These are phyloP conservation scores for Chlorospingus flavigularis DNA, from an alignment of 2,797 vertebrate genomes.

Conservation along the genomic window DNA sequence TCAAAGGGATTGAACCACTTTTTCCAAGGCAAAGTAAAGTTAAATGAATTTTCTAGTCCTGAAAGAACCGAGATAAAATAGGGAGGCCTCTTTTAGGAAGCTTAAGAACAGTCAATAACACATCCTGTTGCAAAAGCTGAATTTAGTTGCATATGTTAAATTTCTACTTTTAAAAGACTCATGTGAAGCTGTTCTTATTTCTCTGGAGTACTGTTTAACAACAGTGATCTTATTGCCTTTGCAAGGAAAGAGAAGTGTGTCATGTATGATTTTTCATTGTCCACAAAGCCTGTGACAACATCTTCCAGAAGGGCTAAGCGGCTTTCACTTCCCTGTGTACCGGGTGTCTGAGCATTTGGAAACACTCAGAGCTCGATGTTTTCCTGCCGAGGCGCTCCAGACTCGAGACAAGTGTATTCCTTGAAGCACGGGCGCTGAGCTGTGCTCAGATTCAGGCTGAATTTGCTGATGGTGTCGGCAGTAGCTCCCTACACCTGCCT, in stretches of 20 bases:
- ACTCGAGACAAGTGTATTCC: not conserved
- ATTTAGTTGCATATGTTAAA: not conserved
- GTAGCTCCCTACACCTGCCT: not conserved
- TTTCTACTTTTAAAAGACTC: not conserved
- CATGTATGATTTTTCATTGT: not conserved
- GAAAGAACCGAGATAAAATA: not conserved
- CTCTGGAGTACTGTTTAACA: not conserved
- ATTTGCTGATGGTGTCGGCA: not conserved
- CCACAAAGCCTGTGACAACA: accelerated
- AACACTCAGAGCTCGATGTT: not conserved
- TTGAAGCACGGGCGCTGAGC: accelerated
- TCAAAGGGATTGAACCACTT: not conserved
- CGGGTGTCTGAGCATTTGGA: not conserved
- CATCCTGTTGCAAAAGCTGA: not conserved
- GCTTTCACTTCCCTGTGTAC: not conserved
- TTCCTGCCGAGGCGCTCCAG: not conserved
- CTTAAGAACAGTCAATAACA: not conserved
- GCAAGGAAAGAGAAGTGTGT: not conserved
- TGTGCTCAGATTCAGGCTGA: not conserved
- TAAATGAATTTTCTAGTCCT: not conserved
- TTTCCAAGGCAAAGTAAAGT: not conserved
- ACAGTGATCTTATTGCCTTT: not conserved
- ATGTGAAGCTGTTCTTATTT: not conserved
- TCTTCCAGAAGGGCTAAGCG: not conserved
- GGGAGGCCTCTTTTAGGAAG: not conserved